phyloP scores from a whole-genome alignment of 2,888 invertebrate species.

The Cheiracanthium punctorium region DNA sequence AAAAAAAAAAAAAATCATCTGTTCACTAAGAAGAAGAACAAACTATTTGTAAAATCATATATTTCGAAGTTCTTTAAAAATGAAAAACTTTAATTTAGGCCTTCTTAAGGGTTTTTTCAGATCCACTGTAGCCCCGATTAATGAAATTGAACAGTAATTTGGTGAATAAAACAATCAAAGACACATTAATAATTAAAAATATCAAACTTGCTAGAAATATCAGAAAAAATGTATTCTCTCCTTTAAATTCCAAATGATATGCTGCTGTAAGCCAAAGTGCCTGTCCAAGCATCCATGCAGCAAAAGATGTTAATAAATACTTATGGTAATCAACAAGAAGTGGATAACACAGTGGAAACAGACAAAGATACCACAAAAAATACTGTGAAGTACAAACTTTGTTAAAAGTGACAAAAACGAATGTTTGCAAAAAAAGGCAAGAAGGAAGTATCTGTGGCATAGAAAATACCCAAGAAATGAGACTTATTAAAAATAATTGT shows the following conservation, averaged over 20 bases:
- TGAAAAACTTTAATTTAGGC: too few species aligned
- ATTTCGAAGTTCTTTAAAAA: too few species aligned
- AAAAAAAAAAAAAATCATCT: too few species aligned
- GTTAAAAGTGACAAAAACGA: slow-evolving; percentile 93
- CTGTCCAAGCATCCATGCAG: slow-evolving; percentile 82
- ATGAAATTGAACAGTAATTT: too few species aligned
- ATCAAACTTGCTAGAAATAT: slow-evolving; percentile 90
- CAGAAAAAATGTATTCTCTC: slow-evolving; percentile 86
- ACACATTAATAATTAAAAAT: slow-evolving; percentile 89
- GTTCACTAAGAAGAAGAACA: too few species aligned
- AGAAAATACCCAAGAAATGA: slow-evolving; percentile 74
- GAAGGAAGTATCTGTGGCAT: slow-evolving; percentile 86
- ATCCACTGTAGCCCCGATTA: too few species aligned
- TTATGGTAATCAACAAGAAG: slow-evolving; percentile 80
- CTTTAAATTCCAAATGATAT: slow-evolving; percentile 92
- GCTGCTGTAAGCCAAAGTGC: slow-evolving; percentile 92
- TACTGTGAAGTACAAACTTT: slow-evolving; percentile 98
- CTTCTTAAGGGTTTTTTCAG: too few species aligned
- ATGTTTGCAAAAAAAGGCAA: slow-evolving; percentile 86
- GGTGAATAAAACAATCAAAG: slow-evolving; percentile 80
- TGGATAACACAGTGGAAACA: slow-evolving; percentile 88
- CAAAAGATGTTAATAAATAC: slow-evolving; percentile 78
- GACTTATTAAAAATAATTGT: slow-evolving; percentile 67
- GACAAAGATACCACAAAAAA: slow-evolving; percentile 95
- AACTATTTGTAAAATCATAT: too few species aligned